Base-by-base conservation (phyloP, 2,797 vertebrate genomes). In the Gambusia yucatana region DNA sequence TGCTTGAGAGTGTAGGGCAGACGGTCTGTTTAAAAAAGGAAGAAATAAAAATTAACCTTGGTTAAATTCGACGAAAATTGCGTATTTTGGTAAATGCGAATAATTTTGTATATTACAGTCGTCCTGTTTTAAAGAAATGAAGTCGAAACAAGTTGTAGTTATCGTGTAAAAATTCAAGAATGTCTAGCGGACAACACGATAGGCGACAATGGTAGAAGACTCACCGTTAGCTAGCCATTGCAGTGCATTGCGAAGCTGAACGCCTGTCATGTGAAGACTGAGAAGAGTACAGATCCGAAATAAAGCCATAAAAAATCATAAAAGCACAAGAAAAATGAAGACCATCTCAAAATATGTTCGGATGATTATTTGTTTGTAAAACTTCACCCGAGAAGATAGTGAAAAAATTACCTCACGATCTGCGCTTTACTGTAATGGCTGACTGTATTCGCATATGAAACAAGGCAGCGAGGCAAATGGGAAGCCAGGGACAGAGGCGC, bases 391-490 rank as follows among this genome's bases (percentile, higher is more conserved):
- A 81, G 3, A 75, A 90, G 86, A 87, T 67, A 76, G 48, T 79
- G 86, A 83, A 90, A 94, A 94, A 95, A 70, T 70, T 8, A n/a
- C 87, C 95, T 95, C 94, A 92, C 93, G 94, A 95, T 94, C 96
- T 96, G 96, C 96, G 96, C 96, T 96, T 85, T 96, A 97, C 96
- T 96, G 96, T 97, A 98, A 98, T 99, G 98, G 97, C 97, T 98
- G 97, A 98, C 97, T 97, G 95, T 96, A 95, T 96, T 96, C 95
- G 95, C 96, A 96, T 96, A 95, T 96, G 97, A 97, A 96, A 96
- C 96, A 96, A 97, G 96, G 96, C 96, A 90, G 91, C 95, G 94
- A 95, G 95, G 95, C 95, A 82, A 95, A 94, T 90, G 94, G 94
- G 90, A 93, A 94, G 91, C 91, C 93, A 94, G 93, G 80, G 93